Conservation (phyloP, 2,113 vertebrate genomes). For the Anguilla rostrata region DNA sequence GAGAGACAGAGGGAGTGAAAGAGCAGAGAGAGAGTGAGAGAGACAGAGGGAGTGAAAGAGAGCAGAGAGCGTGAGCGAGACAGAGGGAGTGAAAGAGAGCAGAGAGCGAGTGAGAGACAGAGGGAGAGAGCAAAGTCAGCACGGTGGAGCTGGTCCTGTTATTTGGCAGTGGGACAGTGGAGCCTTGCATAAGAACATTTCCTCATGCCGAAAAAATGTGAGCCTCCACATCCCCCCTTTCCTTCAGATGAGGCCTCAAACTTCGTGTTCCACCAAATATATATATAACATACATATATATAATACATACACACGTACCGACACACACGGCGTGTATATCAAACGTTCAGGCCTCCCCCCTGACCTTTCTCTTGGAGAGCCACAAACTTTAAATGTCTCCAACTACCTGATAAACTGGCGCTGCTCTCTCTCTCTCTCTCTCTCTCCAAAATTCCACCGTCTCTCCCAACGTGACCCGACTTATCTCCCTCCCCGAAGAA, state of each 20-base stretch:
- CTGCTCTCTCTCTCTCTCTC: slow-evolving; percentile 14
- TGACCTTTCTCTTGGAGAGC: slow-evolving; percentile 51
- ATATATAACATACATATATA: slow-evolving; percentile 31
- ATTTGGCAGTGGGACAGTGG: slow-evolving; percentile 57
- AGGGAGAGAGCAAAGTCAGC: neutral
- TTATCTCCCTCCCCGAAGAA: neutral
- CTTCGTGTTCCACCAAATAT: slow-evolving; percentile 21
- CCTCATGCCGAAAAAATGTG: slow-evolving; percentile 62
- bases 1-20: neutral
- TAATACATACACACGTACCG: neutral
- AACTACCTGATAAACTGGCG: slow-evolving; percentile 45
- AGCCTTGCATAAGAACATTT: slow-evolving; percentile 53
- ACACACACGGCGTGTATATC: slow-evolving; percentile 46
- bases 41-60: neutral
- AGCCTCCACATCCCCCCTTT: slow-evolving; percentile 47
- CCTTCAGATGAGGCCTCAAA: neutral
- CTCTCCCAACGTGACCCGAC: neutral
- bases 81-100: too few species aligned
- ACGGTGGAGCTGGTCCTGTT: neutral
- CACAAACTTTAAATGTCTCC: slow-evolving; percentile 1
- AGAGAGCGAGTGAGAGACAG: neutral
- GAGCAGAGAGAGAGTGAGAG: neutral
- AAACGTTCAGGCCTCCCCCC: slow-evolving; percentile 42
- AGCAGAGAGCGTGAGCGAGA: neutral
- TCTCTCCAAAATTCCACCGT: neutral